Base-by-base conservation (phyloP, 2,113 vertebrate genomes). In the Neoarius graeffei region DNA sequence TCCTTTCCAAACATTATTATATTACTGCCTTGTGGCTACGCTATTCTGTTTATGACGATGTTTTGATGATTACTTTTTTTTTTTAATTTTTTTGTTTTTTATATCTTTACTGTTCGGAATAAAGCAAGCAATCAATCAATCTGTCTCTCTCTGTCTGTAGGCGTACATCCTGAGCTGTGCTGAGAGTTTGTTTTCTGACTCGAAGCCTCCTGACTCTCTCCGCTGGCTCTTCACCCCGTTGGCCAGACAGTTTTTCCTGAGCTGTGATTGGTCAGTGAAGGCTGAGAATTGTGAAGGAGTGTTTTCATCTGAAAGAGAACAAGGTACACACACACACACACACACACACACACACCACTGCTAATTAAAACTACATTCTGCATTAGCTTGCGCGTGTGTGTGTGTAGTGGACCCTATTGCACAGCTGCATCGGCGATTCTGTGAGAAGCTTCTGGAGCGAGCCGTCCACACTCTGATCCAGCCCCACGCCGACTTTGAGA, bases 201-300 rank as follows among this genome's bases (percentile, higher is more conserved):
- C 90, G 42, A 98, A 94, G 25, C 92, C 95, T 0, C 97, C 97
- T 0, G 98, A 99, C 89, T 96, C 95, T 0, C 89, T 98, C 87
- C 96, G 96, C 86, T 99, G 98, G 98, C 96, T 99, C 81, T 98
- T 98, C 93, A 98, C 97, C 7, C 98, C 98, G 0, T 77, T 99
- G 92, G 98, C 97, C 83, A 94, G 96, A 91, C 97, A 97, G 94
- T 99, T 99, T 90, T 99, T 99, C 94, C 95, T 99, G 92, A 97
- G 97, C 83, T 96, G 97, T 85, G 98, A 97, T 94, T 99, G 98
- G 98, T 97, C 97, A 0, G 96, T 98, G 92, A 98, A 96, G 91
- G 95, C 96, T 0, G 95, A 96, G 84, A 94, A 94, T 0, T 95
- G 94, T 84, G 97, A 97, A 25, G 96, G 95, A 48, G 94, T 98